Evolutionary conservation across 2,113 vertebrate species (phyloP).

Genomic region (Salvelinus alpinus): DNA sequence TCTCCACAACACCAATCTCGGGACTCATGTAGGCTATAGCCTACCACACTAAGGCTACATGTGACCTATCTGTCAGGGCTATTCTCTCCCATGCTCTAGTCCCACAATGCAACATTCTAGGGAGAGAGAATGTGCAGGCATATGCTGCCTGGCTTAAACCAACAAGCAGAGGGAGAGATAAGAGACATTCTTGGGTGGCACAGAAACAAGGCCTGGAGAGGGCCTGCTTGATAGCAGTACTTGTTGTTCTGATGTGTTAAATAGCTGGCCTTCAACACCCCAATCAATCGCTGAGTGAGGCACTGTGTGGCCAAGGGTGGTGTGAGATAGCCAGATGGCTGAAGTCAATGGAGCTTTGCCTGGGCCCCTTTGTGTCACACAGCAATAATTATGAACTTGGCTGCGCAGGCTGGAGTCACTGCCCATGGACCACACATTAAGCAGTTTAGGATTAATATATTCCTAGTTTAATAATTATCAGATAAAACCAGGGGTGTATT

Average conservation of each 20-base stretch:
- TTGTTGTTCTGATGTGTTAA: slow-evolving; percentile 85
- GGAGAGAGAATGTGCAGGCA: slow-evolving; percentile 63
- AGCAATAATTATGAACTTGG: slow-evolving; percentile 50
- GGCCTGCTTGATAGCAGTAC: slow-evolving; percentile 76
- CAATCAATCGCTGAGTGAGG: slow-evolving; percentile 73
- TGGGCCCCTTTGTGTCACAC: slow-evolving; percentile 52
- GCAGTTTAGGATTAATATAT: slow-evolving; percentile 22
- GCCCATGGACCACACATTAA: slow-evolving; percentile 25
- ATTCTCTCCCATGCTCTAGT: slow-evolving; percentile 44
- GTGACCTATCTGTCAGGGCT: slow-evolving; percentile 38
- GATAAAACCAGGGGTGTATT: not conserved
- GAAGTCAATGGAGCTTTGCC: slow-evolving; percentile 61
- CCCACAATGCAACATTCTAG: slow-evolving; percentile 64
- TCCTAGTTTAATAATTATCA: not conserved
- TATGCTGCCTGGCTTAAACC: slow-evolving; percentile 72
- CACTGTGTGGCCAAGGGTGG: slow-evolving; percentile 75
- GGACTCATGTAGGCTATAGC: too few species aligned
- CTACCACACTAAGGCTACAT: too few species aligned
- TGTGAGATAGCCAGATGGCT: slow-evolving; percentile 73
- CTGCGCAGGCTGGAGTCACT: slow-evolving; percentile 30
- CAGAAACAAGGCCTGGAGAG: slow-evolving; percentile 77
- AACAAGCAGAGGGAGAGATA: slow-evolving; percentile 78
- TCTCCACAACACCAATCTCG: too few species aligned
- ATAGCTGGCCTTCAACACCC: slow-evolving; percentile 79
- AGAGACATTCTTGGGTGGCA: slow-evolving; percentile 75